Conservation (phyloP, 92 coral and sea anemone species). For the Desmophyllum pertusum region DNA sequence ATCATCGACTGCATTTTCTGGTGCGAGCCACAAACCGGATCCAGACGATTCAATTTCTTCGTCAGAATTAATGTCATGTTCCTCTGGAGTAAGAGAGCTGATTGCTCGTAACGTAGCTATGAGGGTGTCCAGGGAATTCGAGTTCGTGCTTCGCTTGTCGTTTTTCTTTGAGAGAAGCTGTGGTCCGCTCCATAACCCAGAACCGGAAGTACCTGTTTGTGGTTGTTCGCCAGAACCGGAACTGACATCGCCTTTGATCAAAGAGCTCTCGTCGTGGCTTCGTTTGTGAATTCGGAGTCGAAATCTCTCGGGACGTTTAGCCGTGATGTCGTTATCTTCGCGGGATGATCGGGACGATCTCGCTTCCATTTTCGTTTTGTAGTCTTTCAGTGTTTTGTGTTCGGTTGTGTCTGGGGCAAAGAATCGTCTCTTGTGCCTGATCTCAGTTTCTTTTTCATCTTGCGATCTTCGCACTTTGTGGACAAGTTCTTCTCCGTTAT, state of each 20-base stretch:
- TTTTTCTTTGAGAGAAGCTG: slow-evolving; percentile 8
- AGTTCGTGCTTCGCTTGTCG: slow-evolving; percentile 52
- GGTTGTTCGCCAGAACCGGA: slow-evolving; percentile 38
- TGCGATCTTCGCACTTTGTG: slow-evolving; percentile 28
- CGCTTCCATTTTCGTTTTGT: slow-evolving; percentile 71
- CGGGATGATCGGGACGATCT: slow-evolving; percentile 86
- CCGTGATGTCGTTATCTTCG: slow-evolving; percentile 82
- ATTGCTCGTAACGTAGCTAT: slow-evolving; percentile 70
- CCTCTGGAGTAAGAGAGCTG: slow-evolving; percentile 34
- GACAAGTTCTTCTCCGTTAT: slow-evolving; percentile 16
- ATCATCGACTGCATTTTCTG: slow-evolving; percentile 19
- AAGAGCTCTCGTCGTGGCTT: slow-evolving; percentile 11
- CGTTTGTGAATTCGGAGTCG: slow-evolving; percentile 34
- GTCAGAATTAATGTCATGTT: slow-evolving; percentile 5
- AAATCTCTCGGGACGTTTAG: slow-evolving; percentile 71
- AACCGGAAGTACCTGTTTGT: slow-evolving; percentile 32
- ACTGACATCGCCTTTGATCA: not conserved
- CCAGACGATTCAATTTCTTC: slow-evolving; percentile 28
- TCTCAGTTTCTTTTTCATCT: slow-evolving; percentile 49
- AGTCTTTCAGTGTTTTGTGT: slow-evolving; percentile 19
- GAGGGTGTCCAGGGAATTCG: slow-evolving; percentile 63
- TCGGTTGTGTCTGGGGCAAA: slow-evolving; percentile 22
- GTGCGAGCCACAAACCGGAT: slow-evolving; percentile 29
- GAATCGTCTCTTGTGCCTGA: slow-evolving; percentile 56
- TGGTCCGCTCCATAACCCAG: slow-evolving; percentile 25